Evolutionary conservation across 2,113 vertebrate species (phyloP).

Genomic region (Numida meleagris): DNA sequence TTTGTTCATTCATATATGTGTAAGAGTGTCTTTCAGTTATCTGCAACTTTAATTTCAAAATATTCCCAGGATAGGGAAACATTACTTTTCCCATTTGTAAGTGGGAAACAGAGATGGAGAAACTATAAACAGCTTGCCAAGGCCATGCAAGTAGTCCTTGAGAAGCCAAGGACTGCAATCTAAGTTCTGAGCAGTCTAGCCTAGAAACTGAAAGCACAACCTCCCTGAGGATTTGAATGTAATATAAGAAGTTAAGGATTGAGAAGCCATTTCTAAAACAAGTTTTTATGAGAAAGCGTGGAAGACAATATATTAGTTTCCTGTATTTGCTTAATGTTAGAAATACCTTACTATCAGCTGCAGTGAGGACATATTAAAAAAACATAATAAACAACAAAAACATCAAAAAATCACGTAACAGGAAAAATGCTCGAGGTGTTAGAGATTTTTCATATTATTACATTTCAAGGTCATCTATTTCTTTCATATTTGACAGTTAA

Average conservation of each 20-base stretch:
- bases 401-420: background rate
- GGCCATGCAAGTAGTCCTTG: background rate
- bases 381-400: background rate
- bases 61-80: background rate
- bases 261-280: background rate
- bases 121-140: background rate
- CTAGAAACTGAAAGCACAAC: background rate
- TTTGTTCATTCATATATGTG: background rate
- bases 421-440: background rate
- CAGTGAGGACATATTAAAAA: background rate
- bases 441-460: background rate
- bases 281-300: background rate
- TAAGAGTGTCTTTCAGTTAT: background rate
- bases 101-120: background rate
- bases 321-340: background rate
- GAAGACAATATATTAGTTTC: background rate
- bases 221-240: background rate
- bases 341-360: background rate
- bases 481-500: background rate
- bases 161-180: background rate
- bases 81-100: background rate
- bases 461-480: background rate
- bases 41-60: slow-evolving; percentile 31
- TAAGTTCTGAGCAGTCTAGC: background rate
- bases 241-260: slow-evolving; percentile 1